phyloP scores from a whole-genome alignment of 2,888 invertebrate species.

The Caenorhabditis japonica region DNA sequence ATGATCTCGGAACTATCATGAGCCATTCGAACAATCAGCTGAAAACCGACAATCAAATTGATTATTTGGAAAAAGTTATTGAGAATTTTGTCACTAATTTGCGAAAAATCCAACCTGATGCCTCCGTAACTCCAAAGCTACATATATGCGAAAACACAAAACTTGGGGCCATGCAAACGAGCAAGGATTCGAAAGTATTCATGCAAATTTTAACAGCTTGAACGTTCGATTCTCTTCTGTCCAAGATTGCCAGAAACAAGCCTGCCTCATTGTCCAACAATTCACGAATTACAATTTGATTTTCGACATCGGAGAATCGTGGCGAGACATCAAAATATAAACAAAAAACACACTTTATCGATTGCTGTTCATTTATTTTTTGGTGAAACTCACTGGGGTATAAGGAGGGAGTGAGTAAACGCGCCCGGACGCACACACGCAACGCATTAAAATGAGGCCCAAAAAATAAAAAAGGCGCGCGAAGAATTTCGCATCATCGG shows the following conservation, averaged over 20 bases:
- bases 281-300: background rate
- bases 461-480: too few species aligned
- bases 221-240: background rate
- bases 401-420: too few species aligned
- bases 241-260: background rate
- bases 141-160: background rate
- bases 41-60: slow-evolving; percentile 1
- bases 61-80: background rate
- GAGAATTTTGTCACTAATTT: background rate
- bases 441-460: too few species aligned
- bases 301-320: background rate
- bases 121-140: background rate
- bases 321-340: too few species aligned
- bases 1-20: background rate
- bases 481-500: too few species aligned
- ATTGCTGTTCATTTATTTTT: too few species aligned
- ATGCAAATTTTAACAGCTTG: background rate
- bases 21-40: background rate
- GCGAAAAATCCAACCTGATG: background rate
- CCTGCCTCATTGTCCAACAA: background rate
- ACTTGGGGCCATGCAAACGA: background rate
- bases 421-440: too few species aligned
- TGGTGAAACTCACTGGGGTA: too few species aligned
- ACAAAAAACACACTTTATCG: too few species aligned
- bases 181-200: background rate